A percentile compares a stretch with the other conserved stretches of the same genome.
These are phyloP conservation scores for Terebella lapidaria DNA, from an alignment of 2,888 invertebrate genomes.

Conservation along the genomic window DNA sequence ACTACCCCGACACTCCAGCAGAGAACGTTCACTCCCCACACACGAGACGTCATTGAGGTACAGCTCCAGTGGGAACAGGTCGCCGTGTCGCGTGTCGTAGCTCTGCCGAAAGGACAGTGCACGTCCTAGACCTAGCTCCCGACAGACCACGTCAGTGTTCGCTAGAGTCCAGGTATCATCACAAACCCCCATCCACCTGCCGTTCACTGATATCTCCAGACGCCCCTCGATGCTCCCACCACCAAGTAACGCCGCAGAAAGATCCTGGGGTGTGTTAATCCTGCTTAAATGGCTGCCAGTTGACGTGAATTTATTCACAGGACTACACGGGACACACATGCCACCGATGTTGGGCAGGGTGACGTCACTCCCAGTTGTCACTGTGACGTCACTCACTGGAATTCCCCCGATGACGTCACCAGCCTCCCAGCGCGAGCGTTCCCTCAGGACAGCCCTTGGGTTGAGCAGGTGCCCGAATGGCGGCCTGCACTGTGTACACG, in stretches of 20 bases:
- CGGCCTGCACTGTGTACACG: not conserved
- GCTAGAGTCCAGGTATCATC: not conserved
- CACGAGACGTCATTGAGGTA: not conserved
- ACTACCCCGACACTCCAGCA: not conserved
- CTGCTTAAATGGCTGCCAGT: not conserved
- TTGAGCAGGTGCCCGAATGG: not conserved
- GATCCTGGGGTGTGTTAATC: no score
- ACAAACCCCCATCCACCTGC: not conserved
- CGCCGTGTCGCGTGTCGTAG: not conserved
- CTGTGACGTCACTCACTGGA: not conserved
- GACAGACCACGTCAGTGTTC: conserved; percentile 15
- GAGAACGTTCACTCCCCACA: not conserved
- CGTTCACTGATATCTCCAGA: not conserved
- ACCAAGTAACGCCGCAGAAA: not conserved
- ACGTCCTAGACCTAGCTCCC: conserved; percentile 15
- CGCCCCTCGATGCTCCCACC: not conserved
- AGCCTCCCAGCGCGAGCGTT: not conserved
- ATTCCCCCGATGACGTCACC: not conserved
- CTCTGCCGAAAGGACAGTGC: not conserved
- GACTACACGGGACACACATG: not conserved
- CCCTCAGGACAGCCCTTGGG: not conserved
- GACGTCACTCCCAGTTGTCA: not conserved
- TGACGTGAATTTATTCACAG: not conserved
- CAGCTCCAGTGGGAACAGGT: not conserved
- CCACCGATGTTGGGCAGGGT: not conserved